Evolutionary conservation across 2,113 vertebrate species (phyloP).

Genomic region (Nothocercus julius): DNA sequence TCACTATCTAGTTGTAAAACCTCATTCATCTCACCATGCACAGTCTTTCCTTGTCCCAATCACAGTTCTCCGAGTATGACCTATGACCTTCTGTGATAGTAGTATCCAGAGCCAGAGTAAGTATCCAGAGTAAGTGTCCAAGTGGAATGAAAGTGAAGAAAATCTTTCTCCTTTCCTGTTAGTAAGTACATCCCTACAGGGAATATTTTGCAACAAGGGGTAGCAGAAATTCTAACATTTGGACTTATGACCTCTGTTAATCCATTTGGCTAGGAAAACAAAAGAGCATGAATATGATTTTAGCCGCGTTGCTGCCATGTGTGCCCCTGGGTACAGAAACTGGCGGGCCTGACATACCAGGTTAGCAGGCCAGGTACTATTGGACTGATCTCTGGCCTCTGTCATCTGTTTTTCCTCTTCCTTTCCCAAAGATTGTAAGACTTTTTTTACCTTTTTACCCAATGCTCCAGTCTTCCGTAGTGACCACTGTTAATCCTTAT

Average conservation of each 20-base stretch:
- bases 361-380: not conserved
- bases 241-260: not conserved
- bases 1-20: not conserved
- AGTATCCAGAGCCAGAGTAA: not conserved
- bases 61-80: not conserved
- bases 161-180: not conserved
- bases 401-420: slow-evolving; percentile 32
- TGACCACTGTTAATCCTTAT: not conserved
- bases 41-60: not conserved
- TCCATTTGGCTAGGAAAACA: not conserved
- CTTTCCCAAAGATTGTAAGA: not conserved
- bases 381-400: not conserved
- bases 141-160: not conserved
- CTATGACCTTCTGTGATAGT: not conserved
- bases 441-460: not conserved
- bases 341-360: not conserved
- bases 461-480: not conserved
- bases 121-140: too few species aligned
- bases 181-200: not conserved
- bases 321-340: not conserved
- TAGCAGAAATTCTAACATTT: not conserved
- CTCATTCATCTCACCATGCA: not conserved
- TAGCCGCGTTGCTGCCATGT: not conserved
- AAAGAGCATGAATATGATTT: not conserved
- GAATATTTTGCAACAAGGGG: not conserved